Evolutionary conservation across 1,140 invertebrate species (phyloP).

Genomic region (Pemphigus obesinymphae): DNA sequence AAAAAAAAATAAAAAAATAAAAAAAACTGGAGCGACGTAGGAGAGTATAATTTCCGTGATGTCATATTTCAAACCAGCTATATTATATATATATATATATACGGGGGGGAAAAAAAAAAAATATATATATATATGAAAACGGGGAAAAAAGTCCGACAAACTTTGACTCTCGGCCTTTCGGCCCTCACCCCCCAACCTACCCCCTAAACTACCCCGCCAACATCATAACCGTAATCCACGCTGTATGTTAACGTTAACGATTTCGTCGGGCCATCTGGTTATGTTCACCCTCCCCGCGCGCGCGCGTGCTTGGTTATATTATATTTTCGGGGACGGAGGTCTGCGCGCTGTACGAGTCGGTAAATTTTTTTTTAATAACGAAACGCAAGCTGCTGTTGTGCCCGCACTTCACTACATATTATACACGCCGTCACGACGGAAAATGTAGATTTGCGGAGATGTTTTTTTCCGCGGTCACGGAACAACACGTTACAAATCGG

Average conservation of each 20-base stretch:
- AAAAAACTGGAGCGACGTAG: no score
- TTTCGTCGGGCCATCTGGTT: background rate
- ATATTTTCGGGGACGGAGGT: no score
- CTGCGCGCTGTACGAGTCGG: background rate
- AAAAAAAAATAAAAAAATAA: no score
- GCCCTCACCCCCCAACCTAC: background rate
- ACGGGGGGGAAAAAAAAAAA: background rate
- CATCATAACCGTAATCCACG: background rate
- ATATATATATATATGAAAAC: no score
- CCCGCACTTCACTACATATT: background rate
- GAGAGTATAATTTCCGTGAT: no score
- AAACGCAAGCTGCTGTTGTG: background rate
- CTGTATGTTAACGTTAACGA: conserved; percentile 9
- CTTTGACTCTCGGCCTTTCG: background rate
- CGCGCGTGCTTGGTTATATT: background rate
- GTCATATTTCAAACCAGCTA: background rate
- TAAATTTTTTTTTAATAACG: conserved; percentile 38
- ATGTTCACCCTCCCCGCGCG: background rate
- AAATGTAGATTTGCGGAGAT: no score
- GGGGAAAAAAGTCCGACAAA: background rate
- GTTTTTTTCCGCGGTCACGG: no score
- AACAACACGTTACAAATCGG: no score
- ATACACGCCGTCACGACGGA: no score
- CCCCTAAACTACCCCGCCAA: background rate
- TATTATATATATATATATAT: no score